Conservation (phyloP, 2,888 invertebrate genomes). For the Sminthurinus aureus region DNA sequence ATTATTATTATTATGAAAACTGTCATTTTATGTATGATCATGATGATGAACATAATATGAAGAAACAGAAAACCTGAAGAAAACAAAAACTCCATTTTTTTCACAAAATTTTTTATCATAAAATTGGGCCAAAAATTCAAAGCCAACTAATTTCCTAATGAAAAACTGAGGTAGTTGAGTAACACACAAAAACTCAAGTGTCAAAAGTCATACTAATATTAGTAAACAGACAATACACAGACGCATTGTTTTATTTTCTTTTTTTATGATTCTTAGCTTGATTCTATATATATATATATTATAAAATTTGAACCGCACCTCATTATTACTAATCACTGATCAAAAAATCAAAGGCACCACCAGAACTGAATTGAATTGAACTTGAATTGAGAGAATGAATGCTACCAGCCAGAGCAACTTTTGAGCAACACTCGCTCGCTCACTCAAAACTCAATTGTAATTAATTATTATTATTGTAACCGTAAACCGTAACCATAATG, state of each 20-base stretch:
- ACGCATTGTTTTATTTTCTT: slow-evolving; percentile 38
- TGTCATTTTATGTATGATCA: not conserved
- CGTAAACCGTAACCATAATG: too few relatives aligned
- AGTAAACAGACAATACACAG: slow-evolving; percentile 10
- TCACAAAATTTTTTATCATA: not conserved
- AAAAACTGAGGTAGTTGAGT: too few relatives aligned
- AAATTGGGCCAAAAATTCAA: not conserved
- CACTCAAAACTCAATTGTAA: not conserved
- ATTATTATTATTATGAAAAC: not conserved
- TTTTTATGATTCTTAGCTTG: slow-evolving; percentile 38
- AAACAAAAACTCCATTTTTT: not conserved
- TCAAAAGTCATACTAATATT: not conserved
- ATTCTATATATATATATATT: too few relatives aligned
- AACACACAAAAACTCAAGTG: too few relatives aligned
- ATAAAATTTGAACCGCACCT: not conserved
- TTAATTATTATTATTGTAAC: too few relatives aligned
- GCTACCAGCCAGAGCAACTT: slow-evolving; percentile 44
- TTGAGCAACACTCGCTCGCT: slow-evolving; percentile 41
- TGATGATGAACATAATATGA: not conserved
- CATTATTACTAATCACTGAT: too few relatives aligned
- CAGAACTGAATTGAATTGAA: too few relatives aligned
- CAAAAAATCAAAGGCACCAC: too few relatives aligned
- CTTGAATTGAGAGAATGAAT: too few relatives aligned
- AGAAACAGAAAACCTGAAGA: not conserved
- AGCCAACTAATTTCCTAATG: not conserved